phyloP scores from a whole-genome alignment of 2,797 vertebrate genomes.

The Hemitrygon akajei region DNA sequence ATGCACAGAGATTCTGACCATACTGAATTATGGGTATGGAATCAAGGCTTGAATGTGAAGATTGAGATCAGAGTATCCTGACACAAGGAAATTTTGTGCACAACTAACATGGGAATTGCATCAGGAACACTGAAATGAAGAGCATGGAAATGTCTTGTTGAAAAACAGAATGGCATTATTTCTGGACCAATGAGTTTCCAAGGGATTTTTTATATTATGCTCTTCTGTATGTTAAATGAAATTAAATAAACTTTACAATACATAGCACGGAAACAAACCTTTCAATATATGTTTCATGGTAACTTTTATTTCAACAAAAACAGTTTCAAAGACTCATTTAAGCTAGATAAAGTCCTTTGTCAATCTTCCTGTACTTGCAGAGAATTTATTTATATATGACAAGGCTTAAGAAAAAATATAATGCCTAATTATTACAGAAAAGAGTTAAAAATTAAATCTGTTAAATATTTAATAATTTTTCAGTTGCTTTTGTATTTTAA shows the following conservation, averaged over 20 bases:
- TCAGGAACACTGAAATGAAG: too few relatives aligned
- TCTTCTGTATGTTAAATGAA: background rate
- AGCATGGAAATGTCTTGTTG: too few relatives aligned
- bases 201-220: background rate
- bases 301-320: background rate
- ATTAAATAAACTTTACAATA: background rate
- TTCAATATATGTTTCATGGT: background rate
- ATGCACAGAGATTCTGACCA: too few relatives aligned
- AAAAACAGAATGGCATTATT: too few relatives aligned
- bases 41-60: too few relatives aligned
- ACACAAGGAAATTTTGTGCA: too few relatives aligned
- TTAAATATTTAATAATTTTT: conserved; percentile 4
- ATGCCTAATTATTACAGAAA: background rate
- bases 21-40: too few relatives aligned
- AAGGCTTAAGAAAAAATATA: background rate
- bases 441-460: background rate
- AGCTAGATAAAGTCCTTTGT: background rate
- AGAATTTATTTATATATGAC: background rate
- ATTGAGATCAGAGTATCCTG: too few relatives aligned
- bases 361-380: background rate
- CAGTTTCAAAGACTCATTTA: background rate
- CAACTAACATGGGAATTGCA: too few relatives aligned
- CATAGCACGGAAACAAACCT: background rate
- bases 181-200: background rate
- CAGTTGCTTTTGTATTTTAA: background rate